Base-by-base conservation (phyloP, 2,888 invertebrate species). In the Kryphioiulus occultus region DNA sequence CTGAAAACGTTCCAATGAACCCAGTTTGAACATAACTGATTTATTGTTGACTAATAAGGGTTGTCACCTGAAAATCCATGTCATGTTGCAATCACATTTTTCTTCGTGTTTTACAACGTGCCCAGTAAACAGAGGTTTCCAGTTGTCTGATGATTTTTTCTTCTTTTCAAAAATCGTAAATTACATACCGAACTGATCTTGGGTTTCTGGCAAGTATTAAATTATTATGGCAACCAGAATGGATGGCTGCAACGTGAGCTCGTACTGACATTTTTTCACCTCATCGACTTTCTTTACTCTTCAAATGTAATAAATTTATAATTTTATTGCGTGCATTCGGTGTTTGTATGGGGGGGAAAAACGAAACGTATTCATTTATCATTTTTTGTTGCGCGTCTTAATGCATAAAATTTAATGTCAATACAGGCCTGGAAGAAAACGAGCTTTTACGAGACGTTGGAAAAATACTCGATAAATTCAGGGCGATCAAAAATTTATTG, bases 311-410 rank as follows among this genome's bases (percentile, higher is more conserved):
- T 68, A 68, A 22, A 68, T 68, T 68, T 68, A 22, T 68, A 68
- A 68, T 68, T 68, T 26, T 68, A 68, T 68, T 26, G 9, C 26
- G 19, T 26, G 68, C 68, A 26, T 26, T 68, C 26, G 26, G 26
- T 26, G 26, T 22, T 68, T 68, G 26, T 17, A n/a, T n/a, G n/a
- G n/a, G n/a, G n/a, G 17, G n/a, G 53, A 68, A 68, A 68, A 68
- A 22, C 19, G 68, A 68, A 68, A 26, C 68, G 53, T 53, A 26
- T 68, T 68, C 68, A 68, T 68, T 68, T 68, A 68, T 68, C 68
- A 68, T 68, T 68, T 68, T 68, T 68, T n/a, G n/a, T n/a, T 68
- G 2, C 68, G 26, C 7, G 68, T 68, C 22, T 68, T 68, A 26
- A 26, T 68, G 68, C 26, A 26, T 68, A 26, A 68, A 68, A 68